Percentiles rank a stretch among this genome's conserved stretches.
Conservation (phyloP, 2,113 vertebrate genomes). For the Corydoras sp. region DNA sequence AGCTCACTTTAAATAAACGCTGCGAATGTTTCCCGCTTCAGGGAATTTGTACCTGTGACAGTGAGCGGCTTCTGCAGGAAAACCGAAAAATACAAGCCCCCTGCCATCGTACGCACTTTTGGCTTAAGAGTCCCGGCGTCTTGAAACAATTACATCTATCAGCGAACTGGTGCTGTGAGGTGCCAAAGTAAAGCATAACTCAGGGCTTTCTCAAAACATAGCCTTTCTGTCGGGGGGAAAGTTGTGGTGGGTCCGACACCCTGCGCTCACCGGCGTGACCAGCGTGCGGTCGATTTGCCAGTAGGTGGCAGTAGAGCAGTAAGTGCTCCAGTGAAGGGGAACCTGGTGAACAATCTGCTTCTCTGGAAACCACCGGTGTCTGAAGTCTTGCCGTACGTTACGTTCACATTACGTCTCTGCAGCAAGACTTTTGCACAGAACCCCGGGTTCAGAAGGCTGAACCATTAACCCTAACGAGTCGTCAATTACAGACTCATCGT, state of each 20-base stretch:
- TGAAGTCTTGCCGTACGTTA: too few species aligned
- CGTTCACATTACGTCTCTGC: too few species aligned
- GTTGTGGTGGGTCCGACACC: constrained; percentile 28
- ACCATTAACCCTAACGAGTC: too few species aligned
- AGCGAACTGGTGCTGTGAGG: constrained; percentile 20
- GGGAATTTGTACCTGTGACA: constrained; percentile 20
- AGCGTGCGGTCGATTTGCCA: constrained; percentile 15
- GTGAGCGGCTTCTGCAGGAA: constrained; percentile 16
- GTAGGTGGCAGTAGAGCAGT: constrained; percentile 47
- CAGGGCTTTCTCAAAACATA: constrained; percentile 33
- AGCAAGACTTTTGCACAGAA: too few species aligned
- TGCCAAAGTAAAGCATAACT: constrained; percentile 43
- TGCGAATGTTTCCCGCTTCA: constrained; percentile 15
- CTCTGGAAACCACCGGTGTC: too few species aligned
- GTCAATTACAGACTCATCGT: too few species aligned
- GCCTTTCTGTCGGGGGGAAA: constrained; percentile 2
- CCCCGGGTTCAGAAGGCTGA: too few species aligned
- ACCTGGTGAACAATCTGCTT: too few species aligned
- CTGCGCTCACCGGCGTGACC: not conserved
- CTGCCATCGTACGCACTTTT: constrained; percentile 32
- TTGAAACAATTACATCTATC: constrained; percentile 49
- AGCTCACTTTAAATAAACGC: constrained; percentile 22
- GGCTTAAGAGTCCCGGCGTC: constrained; percentile 38
- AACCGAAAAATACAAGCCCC: not conserved
- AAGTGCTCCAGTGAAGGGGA: not conserved